Percentiles rank a stretch among this genome's conserved stretches.
Evolutionary conservation across 2,888 invertebrate species (phyloP).

Genomic region (Dysmachus trigonus): DNA sequence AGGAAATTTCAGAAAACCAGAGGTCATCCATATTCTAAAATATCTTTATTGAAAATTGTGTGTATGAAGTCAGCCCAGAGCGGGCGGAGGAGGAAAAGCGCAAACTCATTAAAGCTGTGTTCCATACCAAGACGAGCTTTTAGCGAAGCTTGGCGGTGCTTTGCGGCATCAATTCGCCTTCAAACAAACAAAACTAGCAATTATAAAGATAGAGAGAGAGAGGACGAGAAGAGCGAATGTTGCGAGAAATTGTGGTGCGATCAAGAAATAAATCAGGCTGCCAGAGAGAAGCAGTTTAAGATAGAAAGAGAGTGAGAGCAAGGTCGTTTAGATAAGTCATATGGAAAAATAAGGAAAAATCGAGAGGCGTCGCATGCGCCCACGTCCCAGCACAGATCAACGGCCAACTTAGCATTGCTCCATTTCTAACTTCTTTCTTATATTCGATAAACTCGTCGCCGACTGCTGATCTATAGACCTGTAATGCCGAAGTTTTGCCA

Average conservation of each 20-base stretch:
- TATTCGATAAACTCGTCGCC: slow-evolving; percentile 59
- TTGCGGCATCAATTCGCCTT: not conserved
- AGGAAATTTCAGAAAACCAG: too few relatives aligned
- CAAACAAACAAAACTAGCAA: not conserved
- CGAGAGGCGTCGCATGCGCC: not conserved
- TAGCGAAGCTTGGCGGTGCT: not conserved
- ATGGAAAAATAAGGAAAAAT: not conserved
- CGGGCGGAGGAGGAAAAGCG: not conserved
- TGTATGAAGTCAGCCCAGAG: not conserved
- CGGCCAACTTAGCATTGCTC: not conserved
- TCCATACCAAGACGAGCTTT: not conserved
- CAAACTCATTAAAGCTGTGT: not conserved
- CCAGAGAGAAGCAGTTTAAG: not conserved
- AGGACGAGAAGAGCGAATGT: not conserved
- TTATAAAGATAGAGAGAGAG: not conserved
- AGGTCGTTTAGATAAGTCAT: not conserved
- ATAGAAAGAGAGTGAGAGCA: not conserved
- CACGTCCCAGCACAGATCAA: not conserved
- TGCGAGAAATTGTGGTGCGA: slow-evolving; percentile 23
- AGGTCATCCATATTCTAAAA: not conserved
- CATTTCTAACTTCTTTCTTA: slow-evolving; percentile 63
- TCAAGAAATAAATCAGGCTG: not conserved
- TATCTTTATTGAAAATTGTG: not conserved
- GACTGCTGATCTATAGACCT: slow-evolving; percentile 70
- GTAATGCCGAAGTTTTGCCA: slow-evolving; percentile 82